phyloP scores from a whole-genome alignment of 2,797 vertebrate species.

The Liparis tanakae region DNA sequence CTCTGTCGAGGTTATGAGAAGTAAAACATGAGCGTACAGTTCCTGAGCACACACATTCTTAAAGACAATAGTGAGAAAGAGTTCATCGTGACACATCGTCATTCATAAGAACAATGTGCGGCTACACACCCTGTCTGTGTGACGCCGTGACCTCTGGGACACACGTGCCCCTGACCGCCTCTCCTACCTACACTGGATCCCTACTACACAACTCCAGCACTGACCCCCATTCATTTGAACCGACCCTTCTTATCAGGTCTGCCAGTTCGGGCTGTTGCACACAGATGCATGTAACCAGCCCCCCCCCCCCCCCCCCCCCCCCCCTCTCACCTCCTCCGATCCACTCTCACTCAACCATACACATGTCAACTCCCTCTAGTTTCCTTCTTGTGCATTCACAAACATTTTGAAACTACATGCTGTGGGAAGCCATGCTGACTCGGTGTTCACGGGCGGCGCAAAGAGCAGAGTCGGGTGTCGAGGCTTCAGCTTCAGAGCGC shows the following conservation, averaged over 20 bases:
- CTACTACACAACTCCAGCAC: slow-evolving; percentile 54
- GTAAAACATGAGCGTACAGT: slow-evolving; percentile 36
- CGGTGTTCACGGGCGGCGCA: slow-evolving; percentile 44
- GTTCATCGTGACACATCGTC: slow-evolving; percentile 53
- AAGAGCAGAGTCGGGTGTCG: slow-evolving; percentile 59
- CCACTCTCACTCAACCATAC: slow-evolving; percentile 40
- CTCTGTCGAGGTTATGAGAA: background rate
- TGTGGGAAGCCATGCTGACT: slow-evolving; percentile 73
- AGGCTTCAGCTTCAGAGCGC: slow-evolving; percentile 49
- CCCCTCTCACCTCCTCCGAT: slow-evolving; percentile 7
- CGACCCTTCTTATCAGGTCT: slow-evolving; percentile 81
- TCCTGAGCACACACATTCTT: slow-evolving; percentile 59
- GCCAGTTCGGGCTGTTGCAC: slow-evolving; percentile 63
- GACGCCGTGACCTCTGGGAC: slow-evolving; percentile 70
- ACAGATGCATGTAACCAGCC: slow-evolving; percentile 31
- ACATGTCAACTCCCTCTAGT: slow-evolving; percentile 49
- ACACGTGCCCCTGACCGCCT: slow-evolving; percentile 45
- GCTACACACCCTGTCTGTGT: slow-evolving; percentile 79
- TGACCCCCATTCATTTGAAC: slow-evolving; percentile 81
- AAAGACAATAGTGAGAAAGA: slow-evolving; percentile 81
- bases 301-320: background rate
- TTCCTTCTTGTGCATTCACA: slow-evolving; percentile 57
- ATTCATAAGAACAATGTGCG: slow-evolving; percentile 76
- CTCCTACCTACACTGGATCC: slow-evolving; percentile 58
- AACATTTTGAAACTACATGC: slow-evolving; percentile 59